Evolutionary conservation across 2,113 vertebrate species (phyloP), one percentile per base, ranked within the genome.

Genomic region (Fukomys damarensis): DNA sequence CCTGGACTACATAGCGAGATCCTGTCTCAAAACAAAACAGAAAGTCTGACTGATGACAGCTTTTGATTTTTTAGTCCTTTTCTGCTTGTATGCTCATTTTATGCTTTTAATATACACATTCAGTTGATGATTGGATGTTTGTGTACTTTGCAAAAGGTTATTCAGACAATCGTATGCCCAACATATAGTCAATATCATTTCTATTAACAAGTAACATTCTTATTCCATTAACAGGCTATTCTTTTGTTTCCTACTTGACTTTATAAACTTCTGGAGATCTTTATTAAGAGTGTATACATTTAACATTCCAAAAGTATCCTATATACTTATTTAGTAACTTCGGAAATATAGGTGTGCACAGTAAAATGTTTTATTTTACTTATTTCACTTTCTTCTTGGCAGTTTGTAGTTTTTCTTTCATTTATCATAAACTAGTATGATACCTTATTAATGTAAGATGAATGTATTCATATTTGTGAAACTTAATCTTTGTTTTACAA

Each of bases 331-430:
- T 87, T 28, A 81, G 6, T 77, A 84, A 30, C 38, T 85, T 79
- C 87, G 52, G 87, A 92, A 80, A 93, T 86, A 54, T 6, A 68
- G 14, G 70, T 9, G 0, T 81, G 0, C 82, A 17, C 83, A 92
- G 30, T 82, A 63, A 93, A 95, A 56, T 95, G 93, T n/a, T 52
- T 90, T 66, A 30, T 93, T 95, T 94, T 72, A 66, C 52, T 72
- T 82, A 74, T 76, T 93, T 94, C 38, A 46, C 56, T 88, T 52
- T 95, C 63, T 96, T 92, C 79, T 88, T 95, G 65, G n/a, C 66
- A 96, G 43, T 96, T 85, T 93, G 65, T 66, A 86, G 63, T 96
- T 92, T 97, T 97, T 41, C 41, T 86, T 96, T 93, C 61, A 89
- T 58, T 96, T 96, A 52, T 30, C 43, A 74, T 13, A 65, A 54